phyloP scores from a whole-genome alignment of 2,888 invertebrate species.

The Agriotes lineatus region DNA sequence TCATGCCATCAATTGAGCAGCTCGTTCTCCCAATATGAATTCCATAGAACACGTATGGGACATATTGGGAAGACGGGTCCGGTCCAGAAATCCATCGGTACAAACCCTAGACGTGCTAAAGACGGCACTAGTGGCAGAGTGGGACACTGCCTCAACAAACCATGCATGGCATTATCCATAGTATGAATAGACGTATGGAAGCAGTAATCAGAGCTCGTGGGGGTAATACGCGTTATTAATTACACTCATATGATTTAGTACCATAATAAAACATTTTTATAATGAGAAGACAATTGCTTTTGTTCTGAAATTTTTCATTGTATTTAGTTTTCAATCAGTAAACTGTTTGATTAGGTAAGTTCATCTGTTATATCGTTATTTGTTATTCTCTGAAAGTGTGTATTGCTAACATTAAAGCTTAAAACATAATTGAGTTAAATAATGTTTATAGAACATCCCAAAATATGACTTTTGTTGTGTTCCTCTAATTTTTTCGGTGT shows the following conservation, averaged over 20 bases:
- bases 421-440: too few species aligned
- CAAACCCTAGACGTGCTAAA: not conserved
- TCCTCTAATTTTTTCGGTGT: too few species aligned
- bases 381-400: too few species aligned
- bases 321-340: too few species aligned
- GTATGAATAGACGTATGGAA: not conserved
- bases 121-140: not conserved
- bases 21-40: not conserved
- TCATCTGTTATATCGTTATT: too few species aligned
- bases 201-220: not conserved
- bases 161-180: not conserved
- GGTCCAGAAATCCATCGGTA: not conserved
- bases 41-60: not conserved
- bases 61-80: not conserved
- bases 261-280: too few species aligned
- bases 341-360: too few species aligned
- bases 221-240: not conserved
- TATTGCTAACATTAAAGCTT: too few species aligned
- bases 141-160: not conserved
- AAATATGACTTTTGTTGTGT: too few species aligned
- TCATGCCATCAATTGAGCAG: not conserved
- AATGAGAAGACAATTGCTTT: too few species aligned
- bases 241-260: not conserved
- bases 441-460: too few species aligned
- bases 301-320: too few species aligned